phyloP scores from a whole-genome alignment of 2,797 vertebrate species.

The Amblyopsis hoosieri region DNA sequence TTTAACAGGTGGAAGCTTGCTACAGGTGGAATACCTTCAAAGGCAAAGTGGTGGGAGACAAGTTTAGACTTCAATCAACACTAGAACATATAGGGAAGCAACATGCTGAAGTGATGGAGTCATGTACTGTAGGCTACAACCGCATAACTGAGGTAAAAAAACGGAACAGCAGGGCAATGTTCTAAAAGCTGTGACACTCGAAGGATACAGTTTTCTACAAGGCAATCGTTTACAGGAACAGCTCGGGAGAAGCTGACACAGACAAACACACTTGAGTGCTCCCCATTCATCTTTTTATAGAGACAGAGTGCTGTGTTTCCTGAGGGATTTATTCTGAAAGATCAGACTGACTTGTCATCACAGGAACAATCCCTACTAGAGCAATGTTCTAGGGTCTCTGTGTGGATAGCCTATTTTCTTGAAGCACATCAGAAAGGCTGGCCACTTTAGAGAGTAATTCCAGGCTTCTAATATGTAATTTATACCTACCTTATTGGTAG shows the following conservation, averaged over 20 bases:
- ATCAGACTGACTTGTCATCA: constrained; percentile 16
- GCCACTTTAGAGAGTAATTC: constrained; percentile 12
- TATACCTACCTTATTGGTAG: too few species aligned
- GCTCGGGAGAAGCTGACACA: constrained; percentile 4
- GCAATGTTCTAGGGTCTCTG: background rate
- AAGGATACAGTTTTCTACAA: constrained; percentile 5
- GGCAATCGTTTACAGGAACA: constrained; percentile 6
- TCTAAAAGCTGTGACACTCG: background rate
- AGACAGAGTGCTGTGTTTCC: constrained; percentile 4
- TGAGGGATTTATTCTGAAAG: constrained; percentile 10
- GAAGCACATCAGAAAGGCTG: background rate
- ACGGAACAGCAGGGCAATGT: background rate
- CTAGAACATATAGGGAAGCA: constrained; percentile 12
- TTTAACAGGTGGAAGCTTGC: constrained; percentile 46
- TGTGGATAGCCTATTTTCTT: background rate
- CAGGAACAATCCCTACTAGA: constrained; percentile 5
- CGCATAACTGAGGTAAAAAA: constrained; percentile 5
- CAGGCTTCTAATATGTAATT: background rate
- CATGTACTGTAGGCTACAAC: constrained; percentile 1
- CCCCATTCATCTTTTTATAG: constrained; percentile 6
- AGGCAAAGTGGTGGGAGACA: constrained; percentile 35
- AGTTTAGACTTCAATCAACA: constrained; percentile 42
- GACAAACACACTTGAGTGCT: constrained; percentile 13
- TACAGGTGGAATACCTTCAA: constrained; percentile 53
- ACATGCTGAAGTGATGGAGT: constrained; percentile 13